Base-by-base conservation (phyloP, 1,140 invertebrate species). In the Propsilocerus akamusi region DNA sequence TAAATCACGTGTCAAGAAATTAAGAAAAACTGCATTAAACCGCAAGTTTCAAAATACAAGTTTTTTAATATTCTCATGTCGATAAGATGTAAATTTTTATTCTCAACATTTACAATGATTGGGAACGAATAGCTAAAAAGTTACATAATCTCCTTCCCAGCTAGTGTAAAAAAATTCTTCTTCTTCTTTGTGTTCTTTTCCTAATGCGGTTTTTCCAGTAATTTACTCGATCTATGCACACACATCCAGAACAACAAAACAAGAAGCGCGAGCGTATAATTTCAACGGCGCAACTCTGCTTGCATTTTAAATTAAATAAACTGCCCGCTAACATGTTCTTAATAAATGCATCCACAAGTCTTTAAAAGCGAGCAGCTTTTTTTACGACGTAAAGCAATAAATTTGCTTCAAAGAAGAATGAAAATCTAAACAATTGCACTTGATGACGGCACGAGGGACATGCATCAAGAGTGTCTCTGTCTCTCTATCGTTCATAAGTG, bases 401-500 rank as follows among this genome's bases (percentile, higher is more conserved):
- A 30, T 30, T 11, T 30, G n/a, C 10, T 30, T 8, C n/a, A 11
- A 30, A 30, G 2, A 30, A 2, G 12, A 17, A 41, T 20, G 20
- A 12, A 17, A 20, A 41, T 41, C 34, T 41, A 41, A 41, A 41
- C 34, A 41, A 41, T 41, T 41, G 17, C 34, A 41, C 14, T 41
- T 41, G 34, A 41, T 41, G 34, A 30, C n/a, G n/a, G n/a, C 10
- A 41, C 17, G 34, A 41, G 34, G 34, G 34, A 41, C 34, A 41
- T 41, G 34, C 34, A 41, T 41, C 17, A 37, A 37, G 7, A 41
- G 22, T 8, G 14, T 41, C 34, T 20, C 17, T 17, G 34, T 14
- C 34, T 5, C 34, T 41, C 34, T 37, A n/a, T n/a, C n/a, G n/a
- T n/a, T n/a, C n/a, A n/a, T n/a, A n/a, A n/a, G n/a, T n/a, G n/a